Base-by-base conservation (phyloP, 2,888 invertebrate species). In the Xylota sylvarum region DNA sequence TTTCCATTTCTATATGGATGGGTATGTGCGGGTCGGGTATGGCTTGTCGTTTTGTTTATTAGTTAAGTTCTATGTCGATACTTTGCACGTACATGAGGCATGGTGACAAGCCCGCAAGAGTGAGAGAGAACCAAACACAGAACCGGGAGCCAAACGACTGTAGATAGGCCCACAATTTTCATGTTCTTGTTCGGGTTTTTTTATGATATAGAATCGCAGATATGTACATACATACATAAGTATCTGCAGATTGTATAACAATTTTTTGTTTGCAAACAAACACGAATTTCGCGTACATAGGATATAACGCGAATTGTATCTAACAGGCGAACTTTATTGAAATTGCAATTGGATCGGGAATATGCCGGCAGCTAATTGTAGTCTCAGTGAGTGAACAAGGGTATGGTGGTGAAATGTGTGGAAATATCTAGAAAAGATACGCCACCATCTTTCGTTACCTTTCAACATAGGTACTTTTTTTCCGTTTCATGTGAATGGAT, bases 221-320 rank as follows among this genome's bases (percentile, higher is more conserved):
- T 58, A n/a, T n/a, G n/a, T n/a, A n/a, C n/a, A n/a, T n/a, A n/a
- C n/a, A n/a, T n/a, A 69, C 5, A 67, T 58, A 10, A 27, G 14
- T 48, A 56, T 56, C 77, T 43, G 19, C 30, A 35, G 64, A 65
- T 76, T 76, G 65, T 76, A 67, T 65, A 76, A 65, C 32, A 43
- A 60, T 30, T 37, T 77, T 60, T 64, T 76, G 60, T 77, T 77
- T 77, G 77, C 77, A 77, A 77, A 77, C 77, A 77, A 77, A 69
- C 50, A 23, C 30, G 48, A 56, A 76, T 55, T 64, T 37, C 50
- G 17, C 60, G n/a, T n/a, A n/a, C n/a, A n/a, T n/a, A 62, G 52
- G 52, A 64, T 23, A 40, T n/a, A 43, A 27, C 27, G 17, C 12
- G 55, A 32, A n/a, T n/a, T 60, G 40, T 32, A 65, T 23, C 23